A percentile compares a stretch with the other conserved stretches of the same genome.
Evolutionary conservation across 2,113 vertebrate species (phyloP).

Genomic region (Myotis brandtii): DNA sequence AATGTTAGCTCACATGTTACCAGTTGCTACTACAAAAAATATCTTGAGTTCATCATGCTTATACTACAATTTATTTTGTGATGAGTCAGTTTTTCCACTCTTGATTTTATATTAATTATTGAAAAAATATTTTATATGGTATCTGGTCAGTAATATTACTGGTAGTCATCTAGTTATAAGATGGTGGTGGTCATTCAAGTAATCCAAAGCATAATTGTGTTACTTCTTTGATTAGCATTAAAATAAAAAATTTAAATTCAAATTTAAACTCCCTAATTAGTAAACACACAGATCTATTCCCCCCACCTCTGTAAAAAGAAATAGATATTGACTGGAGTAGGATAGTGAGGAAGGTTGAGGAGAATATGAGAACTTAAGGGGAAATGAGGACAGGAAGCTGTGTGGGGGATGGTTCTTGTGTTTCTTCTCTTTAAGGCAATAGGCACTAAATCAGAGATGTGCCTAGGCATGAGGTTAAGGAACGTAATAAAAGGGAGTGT

Average conservation of each 20-base stretch:
- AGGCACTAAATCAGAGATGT: not conserved
- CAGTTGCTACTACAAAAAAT: not conserved
- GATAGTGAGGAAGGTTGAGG: not conserved
- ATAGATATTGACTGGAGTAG: not conserved
- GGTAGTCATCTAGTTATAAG: not conserved
- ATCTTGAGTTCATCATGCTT: not conserved
- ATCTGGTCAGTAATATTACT: not conserved
- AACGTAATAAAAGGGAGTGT: not conserved
- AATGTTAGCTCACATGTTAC: not conserved
- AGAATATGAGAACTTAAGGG: not conserved
- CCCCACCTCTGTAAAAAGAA: not conserved
- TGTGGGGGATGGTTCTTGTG: not conserved
- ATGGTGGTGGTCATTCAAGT: not conserved
- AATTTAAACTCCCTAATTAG: not conserved
- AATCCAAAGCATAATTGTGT: not conserved
- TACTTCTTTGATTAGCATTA: not conserved
- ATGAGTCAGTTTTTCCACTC: not conserved
- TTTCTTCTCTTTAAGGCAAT: not conserved
- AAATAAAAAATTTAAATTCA: slow-evolving; percentile 10
- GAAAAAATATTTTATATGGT: not conserved
- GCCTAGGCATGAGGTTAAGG: not conserved
- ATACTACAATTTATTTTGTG: not conserved
- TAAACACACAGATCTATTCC: not conserved
- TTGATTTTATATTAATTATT: not conserved
- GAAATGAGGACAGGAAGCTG: not conserved